phyloP scores from a whole-genome alignment of 1,140 invertebrate species.

The Platorchestia sp. region DNA sequence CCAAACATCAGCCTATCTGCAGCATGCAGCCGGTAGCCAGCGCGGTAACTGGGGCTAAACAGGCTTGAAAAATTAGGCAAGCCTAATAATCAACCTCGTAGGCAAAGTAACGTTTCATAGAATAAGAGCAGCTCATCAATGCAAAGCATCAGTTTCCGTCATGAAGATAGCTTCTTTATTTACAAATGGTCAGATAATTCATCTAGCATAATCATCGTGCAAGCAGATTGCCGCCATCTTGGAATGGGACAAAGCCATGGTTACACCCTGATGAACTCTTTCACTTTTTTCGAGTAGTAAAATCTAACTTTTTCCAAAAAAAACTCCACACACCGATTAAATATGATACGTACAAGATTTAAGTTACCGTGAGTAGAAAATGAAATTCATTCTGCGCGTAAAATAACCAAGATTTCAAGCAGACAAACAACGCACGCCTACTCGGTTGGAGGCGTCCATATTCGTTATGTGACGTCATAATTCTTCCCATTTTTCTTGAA shows the following conservation, averaged over 20 bases:
- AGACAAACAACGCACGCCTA: background rate
- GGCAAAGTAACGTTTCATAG: background rate
- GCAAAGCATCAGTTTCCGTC: background rate
- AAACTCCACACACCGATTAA: background rate
- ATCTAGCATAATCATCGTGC: background rate
- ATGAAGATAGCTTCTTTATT: background rate
- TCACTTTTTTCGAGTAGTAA: conserved; percentile 12
- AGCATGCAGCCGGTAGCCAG: background rate
- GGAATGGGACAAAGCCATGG: background rate
- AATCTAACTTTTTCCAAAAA: background rate
- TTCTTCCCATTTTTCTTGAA: background rate
- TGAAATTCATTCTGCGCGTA: conserved; percentile 18
- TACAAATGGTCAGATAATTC: background rate
- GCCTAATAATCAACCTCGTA: too few species aligned
- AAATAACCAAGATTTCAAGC: background rate
- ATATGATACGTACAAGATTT: conserved; percentile 11
- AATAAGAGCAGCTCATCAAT: background rate
- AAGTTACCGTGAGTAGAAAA: conserved; percentile 27
- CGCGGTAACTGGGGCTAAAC: too few species aligned
- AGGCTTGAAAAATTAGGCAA: background rate
- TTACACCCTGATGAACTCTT: background rate
- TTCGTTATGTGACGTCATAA: conserved; percentile 12
- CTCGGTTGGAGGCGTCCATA: conserved; percentile 3
- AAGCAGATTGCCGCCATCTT: background rate
- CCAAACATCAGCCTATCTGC: too few species aligned